Evolutionary conservation across 1,140 invertebrate species (phyloP).

Genomic region (Trichonephila inaurata): DNA sequence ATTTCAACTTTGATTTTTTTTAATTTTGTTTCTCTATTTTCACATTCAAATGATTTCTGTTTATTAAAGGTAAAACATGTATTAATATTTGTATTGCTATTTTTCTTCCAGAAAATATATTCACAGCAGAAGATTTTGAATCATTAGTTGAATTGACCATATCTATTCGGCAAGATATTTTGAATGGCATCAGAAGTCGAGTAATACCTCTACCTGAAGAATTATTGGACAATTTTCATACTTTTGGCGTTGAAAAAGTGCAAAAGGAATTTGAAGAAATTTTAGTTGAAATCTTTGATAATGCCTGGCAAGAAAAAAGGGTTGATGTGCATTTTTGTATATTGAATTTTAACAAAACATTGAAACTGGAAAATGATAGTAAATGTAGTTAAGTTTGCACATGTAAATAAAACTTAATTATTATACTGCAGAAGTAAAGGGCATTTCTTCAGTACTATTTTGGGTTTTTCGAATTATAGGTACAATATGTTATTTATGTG

Average conservation of each 20-base stretch:
- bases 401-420: background rate
- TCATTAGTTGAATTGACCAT: background rate
- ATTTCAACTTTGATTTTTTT: no score
- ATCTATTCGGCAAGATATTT: background rate
- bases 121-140: constrained; percentile 7
- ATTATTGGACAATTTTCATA: background rate
- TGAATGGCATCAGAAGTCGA: constrained; percentile 32
- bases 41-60: no score
- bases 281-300: constrained; percentile 43
- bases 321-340: background rate
- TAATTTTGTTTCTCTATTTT: no score
- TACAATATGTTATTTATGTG: no score
- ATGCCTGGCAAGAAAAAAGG: constrained; percentile 1
- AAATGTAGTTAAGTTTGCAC: background rate
- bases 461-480: no score
- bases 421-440: no score
- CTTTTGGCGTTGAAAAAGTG: constrained; percentile 33
- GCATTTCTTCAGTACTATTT: no score
- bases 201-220: constrained; percentile 2
- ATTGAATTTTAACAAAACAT: background rate
- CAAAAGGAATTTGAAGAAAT: constrained; percentile 16
- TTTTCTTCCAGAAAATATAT: constrained; percentile 33
- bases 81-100: background rate
- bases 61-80: no score
- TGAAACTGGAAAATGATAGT: background rate